A percentile compares a stretch with the other conserved stretches of the same genome.
Conservation (phyloP, 2,888 invertebrate species). For the Dolichomitus sp. region DNA sequence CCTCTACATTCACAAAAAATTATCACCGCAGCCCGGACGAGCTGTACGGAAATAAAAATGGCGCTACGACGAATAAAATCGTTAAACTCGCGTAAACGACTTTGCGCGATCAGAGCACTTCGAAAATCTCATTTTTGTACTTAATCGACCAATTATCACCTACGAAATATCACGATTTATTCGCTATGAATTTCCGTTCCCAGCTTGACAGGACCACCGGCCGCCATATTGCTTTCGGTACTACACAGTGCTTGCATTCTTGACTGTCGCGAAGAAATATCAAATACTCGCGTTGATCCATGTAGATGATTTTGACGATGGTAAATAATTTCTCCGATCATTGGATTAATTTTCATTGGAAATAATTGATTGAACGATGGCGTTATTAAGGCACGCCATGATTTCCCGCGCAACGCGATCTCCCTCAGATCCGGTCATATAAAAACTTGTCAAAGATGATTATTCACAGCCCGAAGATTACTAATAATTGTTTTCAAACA, state of each 20-base stretch:
- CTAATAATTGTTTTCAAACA: background rate
- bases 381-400: background rate
- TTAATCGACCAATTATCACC: slow-evolving; percentile 11
- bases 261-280: slow-evolving; percentile 21
- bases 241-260: slow-evolving; percentile 42
- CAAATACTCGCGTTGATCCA: background rate
- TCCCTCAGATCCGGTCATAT: slow-evolving; percentile 49
- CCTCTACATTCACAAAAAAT: slow-evolving; percentile 52
- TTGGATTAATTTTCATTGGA: background rate
- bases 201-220: slow-evolving; percentile 62
- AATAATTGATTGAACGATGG: background rate
- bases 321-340: slow-evolving; percentile 3
- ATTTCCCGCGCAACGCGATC: slow-evolving; percentile 54
- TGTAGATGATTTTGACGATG: background rate
- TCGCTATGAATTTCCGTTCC: slow-evolving; percentile 22
- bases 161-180: slow-evolving; percentile 15
- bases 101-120: slow-evolving; percentile 16
- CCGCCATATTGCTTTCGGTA: slow-evolving; percentile 59
- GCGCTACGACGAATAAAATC: slow-evolving; percentile 29
- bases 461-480: background rate
- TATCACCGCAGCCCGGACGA: slow-evolving; percentile 21
- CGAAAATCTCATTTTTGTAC: background rate
- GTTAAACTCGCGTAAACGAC: background rate
- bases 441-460: background rate
- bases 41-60: slow-evolving; percentile 42